Percentiles rank a stretch among this genome's conserved stretches.
These are phyloP conservation scores for Xiphydria camelus DNA, from an alignment of 2,888 invertebrate species.

Conservation along the genomic window DNA sequence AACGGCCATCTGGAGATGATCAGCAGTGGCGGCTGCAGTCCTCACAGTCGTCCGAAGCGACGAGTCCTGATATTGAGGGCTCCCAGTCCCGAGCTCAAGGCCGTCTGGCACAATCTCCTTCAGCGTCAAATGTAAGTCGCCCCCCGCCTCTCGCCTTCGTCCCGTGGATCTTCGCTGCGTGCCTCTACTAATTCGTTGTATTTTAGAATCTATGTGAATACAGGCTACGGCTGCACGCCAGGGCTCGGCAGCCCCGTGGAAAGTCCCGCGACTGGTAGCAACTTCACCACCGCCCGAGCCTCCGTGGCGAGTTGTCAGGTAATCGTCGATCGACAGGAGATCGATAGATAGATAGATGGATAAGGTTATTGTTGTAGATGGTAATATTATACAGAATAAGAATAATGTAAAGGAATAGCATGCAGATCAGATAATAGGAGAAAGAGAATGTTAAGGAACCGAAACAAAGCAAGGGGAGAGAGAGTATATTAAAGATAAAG, in stretches of 20 bases:
- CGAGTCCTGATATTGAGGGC: slow-evolving; percentile 76
- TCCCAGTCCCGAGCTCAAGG: slow-evolving; percentile 82
- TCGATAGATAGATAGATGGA: background rate
- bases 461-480: too few relatives aligned
- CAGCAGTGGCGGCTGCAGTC: slow-evolving; percentile 50
- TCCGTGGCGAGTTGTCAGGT: slow-evolving; percentile 47
- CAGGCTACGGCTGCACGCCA: slow-evolving; percentile 76
- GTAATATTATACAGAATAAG: too few relatives aligned
- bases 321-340: slow-evolving; percentile 7
- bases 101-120: slow-evolving; percentile 87
- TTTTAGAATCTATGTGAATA: slow-evolving; percentile 81
- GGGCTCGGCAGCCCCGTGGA: slow-evolving; percentile 79
- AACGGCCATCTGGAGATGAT: slow-evolving; percentile 39
- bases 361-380: too few relatives aligned
- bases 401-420: too few relatives aligned
- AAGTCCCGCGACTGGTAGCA: slow-evolving; percentile 37
- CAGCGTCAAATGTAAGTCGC: slow-evolving; percentile 82
- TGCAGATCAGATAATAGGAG: too few relatives aligned
- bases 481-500: too few relatives aligned
- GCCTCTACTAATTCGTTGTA: slow-evolving; percentile 24
- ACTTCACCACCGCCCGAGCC: slow-evolving; percentile 38
- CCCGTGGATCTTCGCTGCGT: too few relatives aligned
- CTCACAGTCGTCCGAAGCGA: slow-evolving; percentile 61
- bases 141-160: too few relatives aligned
- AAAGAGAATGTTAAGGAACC: too few relatives aligned